Evolutionary conservation across 2,113 vertebrate species (phyloP), one percentile per base, ranked within the genome.

Genomic region (Dicerorhinus sumatrensis): DNA sequence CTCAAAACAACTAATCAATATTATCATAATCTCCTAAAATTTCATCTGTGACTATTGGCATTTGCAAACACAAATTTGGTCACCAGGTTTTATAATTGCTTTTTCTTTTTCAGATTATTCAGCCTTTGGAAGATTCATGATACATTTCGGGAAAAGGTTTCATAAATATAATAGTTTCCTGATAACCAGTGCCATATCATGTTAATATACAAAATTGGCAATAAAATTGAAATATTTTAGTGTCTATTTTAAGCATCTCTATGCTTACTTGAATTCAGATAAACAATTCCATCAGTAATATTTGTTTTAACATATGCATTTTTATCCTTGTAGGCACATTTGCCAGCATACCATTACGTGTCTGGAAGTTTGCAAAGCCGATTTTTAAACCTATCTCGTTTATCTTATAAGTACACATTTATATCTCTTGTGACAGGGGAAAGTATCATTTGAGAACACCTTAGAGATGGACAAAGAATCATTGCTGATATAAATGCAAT

Each of bases 1-100:
- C 96, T 97, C 97, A 65, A 98, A 98, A 97, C 89, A 98, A 97
- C 97, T 85, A 39, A 98, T 98, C 97, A 89, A 98, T 98, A 97
- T 90, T 97, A 98, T 90, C 98, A 96, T 97, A 88, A 33, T 67
- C 94, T 98, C 91, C 84, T 93, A 39, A 27, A 94, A 69, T 82
- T 94, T 93, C 95, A 92, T 97, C 93, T 97, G 86, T 81, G 27
- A 85, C 83, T 54, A 51, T 96, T 93, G 93, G 14, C 88, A 89
- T 97, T 89, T 96, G 90, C 85, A 97, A 97, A 96, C 97, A 86
- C 77, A 94, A 97, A 91, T 90, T 97, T 95, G 91, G 91, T 94
- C 77, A 93, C 92, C 39, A 88, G 75, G 16, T 73, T 91, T 96
- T 51, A 81, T 93, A 56, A 93, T 60, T 95, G 62, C 70, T 77